A percentile compares a stretch with the other conserved stretches of the same genome.
Conservation (phyloP, 2,888 invertebrate species). For the Hirtodrosophila duncani region DNA sequence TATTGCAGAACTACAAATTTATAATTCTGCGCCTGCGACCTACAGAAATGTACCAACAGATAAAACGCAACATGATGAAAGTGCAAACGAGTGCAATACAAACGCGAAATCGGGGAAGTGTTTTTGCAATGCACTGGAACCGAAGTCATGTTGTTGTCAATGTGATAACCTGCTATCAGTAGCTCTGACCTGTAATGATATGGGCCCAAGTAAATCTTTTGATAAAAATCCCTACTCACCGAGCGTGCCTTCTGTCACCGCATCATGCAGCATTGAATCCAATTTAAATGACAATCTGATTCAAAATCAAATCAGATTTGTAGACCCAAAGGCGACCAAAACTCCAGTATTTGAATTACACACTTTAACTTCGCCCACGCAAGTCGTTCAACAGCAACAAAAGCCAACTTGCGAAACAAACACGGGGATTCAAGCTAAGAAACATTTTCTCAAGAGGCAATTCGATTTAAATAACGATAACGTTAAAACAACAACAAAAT, state of each 20-base stretch:
- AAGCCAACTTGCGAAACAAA: conserved; percentile 15
- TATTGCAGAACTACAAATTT: conserved; percentile 82
- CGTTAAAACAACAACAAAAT: conserved; percentile 30
- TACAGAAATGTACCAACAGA: conserved; percentile 16
- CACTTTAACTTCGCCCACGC: conserved; percentile 25
- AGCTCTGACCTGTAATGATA: conserved; percentile 37
- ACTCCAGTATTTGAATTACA: conserved; percentile 42
- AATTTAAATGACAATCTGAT: conserved; percentile 26
- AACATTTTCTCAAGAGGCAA: conserved; percentile 29
- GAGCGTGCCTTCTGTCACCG: conserved; percentile 50
- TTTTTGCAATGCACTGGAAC: conserved; percentile 41
- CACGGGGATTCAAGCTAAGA: conserved; percentile 15
- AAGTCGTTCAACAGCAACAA: conserved; percentile 23
- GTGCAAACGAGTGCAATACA: conserved; percentile 30
- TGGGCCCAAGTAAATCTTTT: conserved; percentile 33
- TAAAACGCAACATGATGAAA: conserved; percentile 16
- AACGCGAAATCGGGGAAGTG: conserved; percentile 38
- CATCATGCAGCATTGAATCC: conserved; percentile 38
- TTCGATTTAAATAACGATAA: conserved; percentile 33
- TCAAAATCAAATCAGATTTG: conserved; percentile 33
- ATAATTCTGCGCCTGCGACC: conserved; percentile 45
- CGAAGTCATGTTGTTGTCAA: conserved; percentile 48
- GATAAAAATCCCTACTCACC: conserved; percentile 50
- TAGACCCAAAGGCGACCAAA: conserved; percentile 22
- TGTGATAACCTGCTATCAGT: conserved; percentile 56